Evolutionary conservation across 37 sponge, comb jelly and placozoan species (phyloP).

Genomic region (Spongilla lacustris): DNA sequence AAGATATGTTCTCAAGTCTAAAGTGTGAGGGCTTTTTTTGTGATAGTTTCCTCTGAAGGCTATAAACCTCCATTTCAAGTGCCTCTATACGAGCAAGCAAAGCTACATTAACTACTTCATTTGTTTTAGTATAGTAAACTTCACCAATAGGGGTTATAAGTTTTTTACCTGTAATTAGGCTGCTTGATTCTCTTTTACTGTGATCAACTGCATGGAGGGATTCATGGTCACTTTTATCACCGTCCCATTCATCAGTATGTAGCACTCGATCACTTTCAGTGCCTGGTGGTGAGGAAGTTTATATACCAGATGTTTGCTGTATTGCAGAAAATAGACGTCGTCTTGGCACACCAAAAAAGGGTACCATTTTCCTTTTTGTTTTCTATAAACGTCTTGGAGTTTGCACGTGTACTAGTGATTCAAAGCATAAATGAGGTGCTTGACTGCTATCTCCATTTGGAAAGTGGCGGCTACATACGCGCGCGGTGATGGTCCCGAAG

Average conservation of each 20-base stretch:
- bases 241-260: constrained; percentile 2
- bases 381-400: background rate
- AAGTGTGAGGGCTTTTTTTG: constrained; percentile 3
- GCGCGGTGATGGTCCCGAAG: no score
- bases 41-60: no score
- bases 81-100: no score
- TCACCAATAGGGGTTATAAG: background rate
- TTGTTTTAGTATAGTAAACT: background rate
- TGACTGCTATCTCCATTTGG: constrained; percentile 11
- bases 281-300: background rate
- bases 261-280: background rate
- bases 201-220: no score
- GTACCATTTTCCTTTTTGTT: background rate
- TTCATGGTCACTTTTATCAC: background rate
- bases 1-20: constrained; percentile 18
- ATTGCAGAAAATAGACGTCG: background rate
- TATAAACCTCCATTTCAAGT: no score
- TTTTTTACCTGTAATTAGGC: background rate
- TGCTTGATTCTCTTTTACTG: no score
- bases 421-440: constrained; percentile 23
- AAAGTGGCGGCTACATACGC: constrained; percentile 27
- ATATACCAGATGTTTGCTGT: background rate
- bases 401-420: constrained; percentile 20
- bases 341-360: background rate
- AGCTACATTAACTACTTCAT: no score